Evolutionary conservation across 92 coral and sea anemone species (phyloP).

Genomic region (Palythoa grandiflora): DNA sequence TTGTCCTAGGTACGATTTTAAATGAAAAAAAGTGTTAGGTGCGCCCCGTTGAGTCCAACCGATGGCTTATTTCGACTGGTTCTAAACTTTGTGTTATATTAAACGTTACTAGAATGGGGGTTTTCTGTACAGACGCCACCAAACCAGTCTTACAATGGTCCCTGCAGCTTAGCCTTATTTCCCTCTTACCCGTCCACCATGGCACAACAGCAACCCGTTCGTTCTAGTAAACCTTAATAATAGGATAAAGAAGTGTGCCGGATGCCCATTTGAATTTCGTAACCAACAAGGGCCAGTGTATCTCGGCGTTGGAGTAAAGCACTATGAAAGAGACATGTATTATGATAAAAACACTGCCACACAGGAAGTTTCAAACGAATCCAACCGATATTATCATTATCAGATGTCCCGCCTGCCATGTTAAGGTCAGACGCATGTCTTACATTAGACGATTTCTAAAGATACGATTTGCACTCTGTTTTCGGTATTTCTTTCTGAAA

Average conservation of each 20-base stretch:
- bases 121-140: background rate
- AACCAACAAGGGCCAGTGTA: constrained; percentile 41
- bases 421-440: constrained; percentile 51
- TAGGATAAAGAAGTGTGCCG: constrained; percentile 44
- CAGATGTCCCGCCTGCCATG: constrained; percentile 57
- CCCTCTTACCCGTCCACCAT: constrained; percentile 25
- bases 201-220: constrained; percentile 45
- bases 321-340: constrained; percentile 30
- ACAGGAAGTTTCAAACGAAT: constrained; percentile 15
- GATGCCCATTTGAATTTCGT: constrained; percentile 40
- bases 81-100: no score
- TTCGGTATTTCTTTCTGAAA: constrained; percentile 1
- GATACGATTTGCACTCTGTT: constrained; percentile 11
- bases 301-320: constrained; percentile 36
- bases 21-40: no score
- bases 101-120: no score
- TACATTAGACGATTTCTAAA: constrained; percentile 34
- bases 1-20: no score
- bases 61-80: no score
- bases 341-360: constrained; percentile 39
- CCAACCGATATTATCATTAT: constrained; percentile 56
- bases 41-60: no score
- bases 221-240: constrained; percentile 35
- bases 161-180: background rate
- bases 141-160: background rate